Evolutionary conservation across 2,113 vertebrate genomes (phyloP).

Genomic region (Neodon shergylaensis): DNA sequence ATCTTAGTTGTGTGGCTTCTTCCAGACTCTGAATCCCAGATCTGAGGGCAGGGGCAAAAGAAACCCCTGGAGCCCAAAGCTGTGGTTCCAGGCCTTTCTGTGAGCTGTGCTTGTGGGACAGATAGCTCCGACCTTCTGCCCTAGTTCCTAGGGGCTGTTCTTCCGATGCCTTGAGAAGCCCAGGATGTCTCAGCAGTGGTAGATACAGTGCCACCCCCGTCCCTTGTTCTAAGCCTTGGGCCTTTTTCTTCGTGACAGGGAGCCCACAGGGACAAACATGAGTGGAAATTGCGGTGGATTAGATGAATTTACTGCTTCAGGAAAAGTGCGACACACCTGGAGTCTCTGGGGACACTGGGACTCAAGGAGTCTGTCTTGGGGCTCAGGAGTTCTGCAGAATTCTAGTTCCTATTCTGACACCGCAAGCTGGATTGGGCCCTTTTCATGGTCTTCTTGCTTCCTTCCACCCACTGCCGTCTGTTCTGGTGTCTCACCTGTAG

Average conservation of each 20-base stretch:
- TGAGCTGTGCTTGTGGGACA: neutral
- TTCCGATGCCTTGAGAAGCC: neutral
- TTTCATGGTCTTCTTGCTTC: neutral
- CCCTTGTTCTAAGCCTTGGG: neutral
- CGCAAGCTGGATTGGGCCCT: neutral
- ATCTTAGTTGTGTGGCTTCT: neutral
- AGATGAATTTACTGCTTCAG: neutral
- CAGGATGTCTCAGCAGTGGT: too few species aligned
- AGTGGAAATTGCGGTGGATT: fast-evolving
- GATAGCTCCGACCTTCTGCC: neutral
- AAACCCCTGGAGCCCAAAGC: neutral
- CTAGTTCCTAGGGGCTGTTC: neutral
- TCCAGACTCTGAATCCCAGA: neutral
- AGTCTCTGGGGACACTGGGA: neutral
- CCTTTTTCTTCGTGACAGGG: neutral
- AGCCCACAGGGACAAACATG: too few species aligned
- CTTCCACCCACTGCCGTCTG: neutral
- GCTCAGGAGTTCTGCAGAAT: neutral
- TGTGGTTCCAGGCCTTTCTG: neutral
- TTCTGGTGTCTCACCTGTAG: slow-evolving; percentile 71
- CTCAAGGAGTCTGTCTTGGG: neutral
- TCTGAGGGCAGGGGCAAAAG: neutral
- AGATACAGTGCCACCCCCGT: fast-evolving
- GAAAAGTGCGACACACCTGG: neutral
- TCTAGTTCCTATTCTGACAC: neutral